Conservation (phyloP, 1,140 invertebrate species). For the Drosophila lacertosa region DNA sequence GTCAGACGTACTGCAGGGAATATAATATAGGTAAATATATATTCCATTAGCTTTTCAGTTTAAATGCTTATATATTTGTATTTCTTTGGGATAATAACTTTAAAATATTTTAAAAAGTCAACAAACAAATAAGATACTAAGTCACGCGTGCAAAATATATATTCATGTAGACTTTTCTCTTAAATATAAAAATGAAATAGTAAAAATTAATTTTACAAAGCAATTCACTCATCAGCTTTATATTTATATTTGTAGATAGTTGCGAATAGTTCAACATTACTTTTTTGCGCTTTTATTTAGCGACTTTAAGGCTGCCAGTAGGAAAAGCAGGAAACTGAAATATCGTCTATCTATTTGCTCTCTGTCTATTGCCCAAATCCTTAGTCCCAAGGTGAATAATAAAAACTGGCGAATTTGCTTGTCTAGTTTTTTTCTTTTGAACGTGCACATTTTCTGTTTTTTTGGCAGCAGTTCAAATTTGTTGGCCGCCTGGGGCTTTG, state of each 20-base stretch:
- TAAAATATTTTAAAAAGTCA: slow-evolving; percentile 2
- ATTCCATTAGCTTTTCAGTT: not conserved
- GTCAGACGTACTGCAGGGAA: not conserved
- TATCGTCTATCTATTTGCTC: not conserved
- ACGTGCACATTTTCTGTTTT: slow-evolving; percentile 32
- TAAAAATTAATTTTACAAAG: no score
- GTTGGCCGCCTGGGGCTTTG: slow-evolving; percentile 20
- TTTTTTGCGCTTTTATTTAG: not conserved
- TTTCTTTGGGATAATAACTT: not conserved
- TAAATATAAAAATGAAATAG: not conserved
- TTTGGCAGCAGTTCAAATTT: slow-evolving; percentile 68
- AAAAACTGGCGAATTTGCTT: slow-evolving; percentile 8
- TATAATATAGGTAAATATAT: slow-evolving; percentile 2
- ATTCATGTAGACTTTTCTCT: not conserved
- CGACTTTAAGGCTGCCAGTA: not conserved
- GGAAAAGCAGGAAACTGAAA: not conserved
- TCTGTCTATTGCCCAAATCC: slow-evolving; percentile 3
- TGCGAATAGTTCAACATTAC: not conserved
- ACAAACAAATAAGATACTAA: not conserved
- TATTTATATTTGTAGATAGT: no score
- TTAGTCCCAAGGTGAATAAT: slow-evolving; percentile 16
- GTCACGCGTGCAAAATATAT: not conserved
- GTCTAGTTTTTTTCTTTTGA: not conserved
- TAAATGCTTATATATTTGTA: not conserved
- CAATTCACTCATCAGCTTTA: no score